Percentiles rank a stretch among this genome's conserved stretches.
Conservation (phyloP, 2,888 invertebrate genomes). For the Linyphia triangularis region DNA sequence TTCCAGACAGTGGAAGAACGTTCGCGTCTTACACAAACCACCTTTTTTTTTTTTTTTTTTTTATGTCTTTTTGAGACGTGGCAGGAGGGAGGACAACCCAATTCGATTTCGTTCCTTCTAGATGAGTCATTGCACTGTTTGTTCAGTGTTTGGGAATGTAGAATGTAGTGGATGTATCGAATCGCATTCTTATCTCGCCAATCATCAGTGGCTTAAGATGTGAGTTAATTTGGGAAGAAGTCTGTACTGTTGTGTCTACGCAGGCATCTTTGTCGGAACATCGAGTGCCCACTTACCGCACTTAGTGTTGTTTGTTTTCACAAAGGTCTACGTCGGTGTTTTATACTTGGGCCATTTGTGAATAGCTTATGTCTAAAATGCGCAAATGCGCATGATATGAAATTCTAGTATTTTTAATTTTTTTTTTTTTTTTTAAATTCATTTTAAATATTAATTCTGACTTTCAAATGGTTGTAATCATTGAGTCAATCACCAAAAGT, state of each 20-base stretch:
- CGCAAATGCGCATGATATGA: no score
- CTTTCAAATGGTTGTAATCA: no score
- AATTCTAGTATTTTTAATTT: no score
- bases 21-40: not conserved
- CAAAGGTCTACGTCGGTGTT: no score
- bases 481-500: no score
- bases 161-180: not conserved
- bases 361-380: no score
- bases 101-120: not conserved
- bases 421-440: no score
- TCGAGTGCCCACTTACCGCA: not conserved
- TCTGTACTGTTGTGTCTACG: not conserved
- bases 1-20: slow-evolving; percentile 14
- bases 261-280: not conserved
- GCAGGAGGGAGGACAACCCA: no score
- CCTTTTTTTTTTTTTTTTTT: not conserved
- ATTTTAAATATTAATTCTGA: no score
- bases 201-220: not conserved
- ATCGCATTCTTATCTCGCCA: not conserved
- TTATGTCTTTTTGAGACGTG: no score
- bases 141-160: not conserved
- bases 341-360: no score
- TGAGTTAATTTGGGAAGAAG: not conserved
- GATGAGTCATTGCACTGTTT: not conserved
- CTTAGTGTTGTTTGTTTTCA: not conserved